Evolutionary conservation across 2,113 vertebrate species (phyloP), one percentile per base, ranked within the genome.

Genomic region (Scatophagus argus): DNA sequence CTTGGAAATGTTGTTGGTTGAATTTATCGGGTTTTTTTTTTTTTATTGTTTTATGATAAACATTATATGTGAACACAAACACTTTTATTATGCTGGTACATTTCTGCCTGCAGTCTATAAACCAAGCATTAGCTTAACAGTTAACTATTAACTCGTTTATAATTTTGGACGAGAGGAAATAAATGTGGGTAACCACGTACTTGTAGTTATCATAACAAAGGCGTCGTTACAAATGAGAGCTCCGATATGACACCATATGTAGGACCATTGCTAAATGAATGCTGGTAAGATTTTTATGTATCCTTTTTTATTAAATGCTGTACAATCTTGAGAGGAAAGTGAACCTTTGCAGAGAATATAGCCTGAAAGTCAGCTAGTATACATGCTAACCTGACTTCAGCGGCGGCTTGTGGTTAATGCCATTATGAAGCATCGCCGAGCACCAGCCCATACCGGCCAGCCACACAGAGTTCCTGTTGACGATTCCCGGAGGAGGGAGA

Each of bases 401-500:
- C 17, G 93, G 19, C 51, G 96, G 96, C 59, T 93, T 94, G 0
- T 54, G 86, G 29, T 86, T 89, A 1, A 94, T 11, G 36, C 36
- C 79, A 61, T 97, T 97, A 0, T 96, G 85, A 0, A 95, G 0
- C 80, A 96, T 27, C 0, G 95, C 93, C 0, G 92, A 0, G 25
- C 31, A 0, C 94, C 96, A 96, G 23, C 96, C 96, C 0, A 66
- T 0, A 0, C 89, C 1, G 0, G 82, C 93, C 38, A 95, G n/a
- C 92, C 93, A 95, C 10, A 84, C 1, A 0, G 96, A 95, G 67
- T 74, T 90, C 44, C 69, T 85, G 93, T 95, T 97, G 0, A 93
- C 0, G 9, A 97, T 38, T 0, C 89, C 89, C 0, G 96, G 96
- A 0, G 96, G 96, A 81, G 94, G 94, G 39, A 97, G 91, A 44